Percentiles rank a stretch among this genome's conserved stretches.
Conservation (phyloP, 2,113 vertebrate species). For the Rhinolophus sinicus region DNA sequence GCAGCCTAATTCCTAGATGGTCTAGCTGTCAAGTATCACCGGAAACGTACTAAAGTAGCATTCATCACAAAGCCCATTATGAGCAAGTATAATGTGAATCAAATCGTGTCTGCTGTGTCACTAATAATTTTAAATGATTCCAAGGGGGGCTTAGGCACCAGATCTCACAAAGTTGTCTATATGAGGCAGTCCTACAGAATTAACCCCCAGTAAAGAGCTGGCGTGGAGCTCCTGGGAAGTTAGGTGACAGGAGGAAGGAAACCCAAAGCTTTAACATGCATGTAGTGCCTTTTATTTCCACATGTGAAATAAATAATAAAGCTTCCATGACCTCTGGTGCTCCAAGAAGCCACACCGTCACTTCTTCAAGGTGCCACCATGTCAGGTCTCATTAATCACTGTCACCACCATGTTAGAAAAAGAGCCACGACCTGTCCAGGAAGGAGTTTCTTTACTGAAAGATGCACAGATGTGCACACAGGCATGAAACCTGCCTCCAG, state of each 20-base stretch:
- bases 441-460: neutral
- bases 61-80: neutral
- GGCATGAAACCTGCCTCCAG: neutral
- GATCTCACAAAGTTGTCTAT: neutral
- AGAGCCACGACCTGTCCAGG: neutral
- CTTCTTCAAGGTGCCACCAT: neutral
- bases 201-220: neutral
- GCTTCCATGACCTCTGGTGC: neutral
- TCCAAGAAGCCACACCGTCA: neutral
- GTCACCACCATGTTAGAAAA: neutral
- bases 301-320: neutral
- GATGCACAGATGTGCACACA: neutral
- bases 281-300: neutral
- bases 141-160: neutral
- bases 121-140: slow-evolving; percentile 7
- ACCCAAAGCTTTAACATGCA: neutral
- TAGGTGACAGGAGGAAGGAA: neutral
- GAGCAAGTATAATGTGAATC: neutral
- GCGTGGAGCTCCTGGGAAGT: neutral
- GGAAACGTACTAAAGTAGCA: neutral
- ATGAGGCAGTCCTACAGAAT: neutral
- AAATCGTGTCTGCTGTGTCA: neutral
- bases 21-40: neutral
- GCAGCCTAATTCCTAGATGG: neutral
- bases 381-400: neutral